Evolutionary conservation across 2,888 invertebrate species (phyloP), one percentile per base, ranked within the genome.

Genomic region (Protonemura montana): DNA sequence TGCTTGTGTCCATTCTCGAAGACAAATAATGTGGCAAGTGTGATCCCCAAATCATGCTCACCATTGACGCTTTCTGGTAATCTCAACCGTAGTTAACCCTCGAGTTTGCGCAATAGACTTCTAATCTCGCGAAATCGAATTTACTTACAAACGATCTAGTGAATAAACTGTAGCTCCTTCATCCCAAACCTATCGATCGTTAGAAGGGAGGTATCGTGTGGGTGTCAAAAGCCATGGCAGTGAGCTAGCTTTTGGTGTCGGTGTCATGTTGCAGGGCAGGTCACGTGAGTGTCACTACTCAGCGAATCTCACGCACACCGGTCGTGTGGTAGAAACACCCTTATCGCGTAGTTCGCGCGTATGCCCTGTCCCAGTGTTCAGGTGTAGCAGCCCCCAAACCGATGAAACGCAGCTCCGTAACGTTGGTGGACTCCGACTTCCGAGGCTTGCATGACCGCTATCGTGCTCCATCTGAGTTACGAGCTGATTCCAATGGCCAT

Each of bases 401-500:
- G n/a, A n/a, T 7, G 41, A 13, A 41, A 5, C 41, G 41, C 13
- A 41, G 41, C 13, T 13, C 41, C 41, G 41, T 7, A 41, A 41
- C 13, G 41, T 41, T 41, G 41, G 13, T 13, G 6, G 13, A 13
- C 41, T 5, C 41, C 13, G 41, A 41, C 41, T 41, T 13, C 6
- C 41, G 5, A 13, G 16, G 59, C 59, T 59, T 21, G 59, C 59
- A 21, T 59, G 59, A 21, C 21, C 6, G 59, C 59, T 59, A 59
- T 59, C 59, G 59, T 59, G 59, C 13, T 59, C 1, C 16, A 59
- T 59, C 59, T 59, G 13, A 59, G 59, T 59, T 59, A 59, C 59
- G 59, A 59, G 59, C 59, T 59, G 59, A 59, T 59, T 59, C 59
- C 59, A 59, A 59, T 59, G 59, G 59, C 59, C 59, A 59, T 59